Base-by-base conservation (phyloP, 2,888 invertebrate genomes). In the Ischnura elegans region DNA sequence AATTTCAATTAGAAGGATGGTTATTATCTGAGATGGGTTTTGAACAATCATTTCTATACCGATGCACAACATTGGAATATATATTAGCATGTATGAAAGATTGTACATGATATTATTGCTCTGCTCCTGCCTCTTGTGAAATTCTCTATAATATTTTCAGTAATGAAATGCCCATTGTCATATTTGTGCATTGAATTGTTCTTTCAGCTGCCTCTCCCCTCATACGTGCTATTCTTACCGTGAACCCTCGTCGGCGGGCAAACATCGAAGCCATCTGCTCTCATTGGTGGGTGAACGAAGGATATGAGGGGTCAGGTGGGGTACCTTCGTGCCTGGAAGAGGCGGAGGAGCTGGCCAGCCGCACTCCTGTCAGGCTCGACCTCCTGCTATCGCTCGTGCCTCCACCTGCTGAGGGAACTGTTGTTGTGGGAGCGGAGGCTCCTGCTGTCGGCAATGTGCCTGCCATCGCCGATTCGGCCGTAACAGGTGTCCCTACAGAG, bases 231-330 rank as follows among this genome's bases (percentile, higher is more conserved):
- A 98, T 99, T 98, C 96, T 99, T 95, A 98, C 99, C 0, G 99
- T 99, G 85, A 98, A 98, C 95, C 98, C 99, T 0, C 97, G 97
- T 90, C 97, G 98, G 95, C 97, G 99, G 94, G 99, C 99, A 16
- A 98, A 98, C 95, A 98, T 99, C 94, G 98, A 98, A 94, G 98
- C 98, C 96, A 99, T 99, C 94, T 99, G 99, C 95, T 97, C 98
- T 87, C 98, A 99, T 96, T 98, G 98, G 98, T 99, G 99, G 99
- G 98, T 99, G 94, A 99, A 99, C 96, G 97, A 97, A 95, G 98
- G 98, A 0, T 98, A 98, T 95, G 97, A 97, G 94, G 97, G 97
- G 61, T 87, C 87, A n/a, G 61, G 90, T 42, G 76, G 76, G 76
- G 66, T 90, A 29, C 90, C 90, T n/a, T 98, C 98, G 86, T 98